Conservation (phyloP, 1,140 invertebrate species). For the Drosophila grimshawi region DNA sequence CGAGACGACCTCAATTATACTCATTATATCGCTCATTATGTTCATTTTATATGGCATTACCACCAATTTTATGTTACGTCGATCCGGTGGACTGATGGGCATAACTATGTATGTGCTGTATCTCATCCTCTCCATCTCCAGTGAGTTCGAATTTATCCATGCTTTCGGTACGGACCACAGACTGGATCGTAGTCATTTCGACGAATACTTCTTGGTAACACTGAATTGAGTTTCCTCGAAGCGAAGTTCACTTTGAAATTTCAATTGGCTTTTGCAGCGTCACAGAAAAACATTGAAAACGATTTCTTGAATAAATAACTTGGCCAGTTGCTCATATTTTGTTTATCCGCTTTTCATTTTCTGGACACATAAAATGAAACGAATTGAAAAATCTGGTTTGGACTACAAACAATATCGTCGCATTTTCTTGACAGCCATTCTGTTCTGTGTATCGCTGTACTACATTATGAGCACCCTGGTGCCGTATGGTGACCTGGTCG, state of each 20-base stretch:
- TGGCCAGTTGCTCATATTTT: not conserved
- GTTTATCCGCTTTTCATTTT: not conserved
- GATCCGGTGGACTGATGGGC: constrained; percentile 32
- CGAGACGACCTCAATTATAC: constrained; percentile 19
- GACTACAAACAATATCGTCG: not conserved
- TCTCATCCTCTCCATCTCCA: constrained; percentile 16
- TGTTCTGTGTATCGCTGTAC: constrained; percentile 19
- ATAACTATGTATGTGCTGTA: constrained; percentile 18
- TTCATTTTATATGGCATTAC: constrained; percentile 22
- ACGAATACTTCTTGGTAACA: constrained; percentile 3
- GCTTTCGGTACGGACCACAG: constrained; percentile 41
- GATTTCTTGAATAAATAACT: not conserved
- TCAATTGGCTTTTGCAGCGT: not conserved
- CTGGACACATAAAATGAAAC: not conserved
- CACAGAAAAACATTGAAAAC: not conserved
- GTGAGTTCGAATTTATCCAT: constrained; percentile 36
- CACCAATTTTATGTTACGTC: constrained; percentile 44
- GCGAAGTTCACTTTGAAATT: not conserved
- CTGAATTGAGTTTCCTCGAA: not conserved
- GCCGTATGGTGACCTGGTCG: not conserved
- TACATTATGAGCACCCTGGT: constrained; percentile 6
- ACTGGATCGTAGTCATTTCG: constrained; percentile 31
- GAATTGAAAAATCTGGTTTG: not conserved
- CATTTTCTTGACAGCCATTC: not conserved
- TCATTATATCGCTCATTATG: constrained; percentile 8